Evolutionary conservation across 2,797 vertebrate species (phyloP).

Genomic region (Vireo griseus): DNA sequence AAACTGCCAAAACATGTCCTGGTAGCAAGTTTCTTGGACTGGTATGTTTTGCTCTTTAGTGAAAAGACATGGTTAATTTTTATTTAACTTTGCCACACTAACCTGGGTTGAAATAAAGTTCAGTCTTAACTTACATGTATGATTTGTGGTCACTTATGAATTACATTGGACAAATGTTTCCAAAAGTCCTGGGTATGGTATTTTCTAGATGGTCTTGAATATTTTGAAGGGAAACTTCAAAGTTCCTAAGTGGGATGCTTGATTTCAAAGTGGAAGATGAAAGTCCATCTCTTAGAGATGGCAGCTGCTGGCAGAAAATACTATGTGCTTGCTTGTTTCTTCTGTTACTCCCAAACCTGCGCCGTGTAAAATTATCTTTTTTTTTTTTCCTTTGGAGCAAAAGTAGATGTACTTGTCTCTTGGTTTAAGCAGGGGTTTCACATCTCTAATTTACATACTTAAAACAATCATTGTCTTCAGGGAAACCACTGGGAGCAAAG

Average conservation of each 20-base stretch:
- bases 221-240: neutral
- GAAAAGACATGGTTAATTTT: constrained; percentile 26
- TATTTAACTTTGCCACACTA: constrained; percentile 16
- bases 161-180: neutral
- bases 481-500: neutral
- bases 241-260: neutral
- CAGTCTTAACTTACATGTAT: neutral
- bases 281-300: neutral
- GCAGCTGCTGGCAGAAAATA: neutral
- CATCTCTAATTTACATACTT: neutral
- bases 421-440: neutral
- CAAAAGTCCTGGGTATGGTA: neutral
- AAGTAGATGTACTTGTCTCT: neutral
- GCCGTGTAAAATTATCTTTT: neutral
- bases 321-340: neutral
- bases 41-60: neutral
- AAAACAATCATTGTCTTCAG: neutral
- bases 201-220: neutral
- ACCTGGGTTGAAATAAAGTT: constrained; percentile 18
- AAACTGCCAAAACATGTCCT: neutral
- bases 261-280: neutral
- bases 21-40: neutral
- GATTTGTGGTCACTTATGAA: neutral
- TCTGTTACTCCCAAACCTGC: neutral
- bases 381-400: neutral